Evolutionary conservation across 2,113 vertebrate genomes (phyloP), one percentile per base, ranked within the genome.

Genomic region (Strix aluco): DNA sequence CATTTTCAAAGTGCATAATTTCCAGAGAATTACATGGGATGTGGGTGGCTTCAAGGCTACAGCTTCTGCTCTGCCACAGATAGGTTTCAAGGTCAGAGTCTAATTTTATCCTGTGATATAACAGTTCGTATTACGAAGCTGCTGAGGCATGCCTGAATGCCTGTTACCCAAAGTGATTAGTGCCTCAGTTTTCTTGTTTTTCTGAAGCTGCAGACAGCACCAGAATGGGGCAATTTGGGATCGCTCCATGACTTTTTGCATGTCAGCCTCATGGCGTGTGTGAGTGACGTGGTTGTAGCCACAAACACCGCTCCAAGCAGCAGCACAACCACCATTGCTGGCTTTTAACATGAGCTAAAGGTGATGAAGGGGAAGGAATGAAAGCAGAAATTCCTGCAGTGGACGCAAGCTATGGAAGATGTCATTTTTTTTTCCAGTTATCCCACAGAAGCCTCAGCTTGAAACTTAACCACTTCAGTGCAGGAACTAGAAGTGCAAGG

Each of bases 1-100:
- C 30, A 6, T 89, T 92, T 93, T 81, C 90, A 84, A 94, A 95
- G 73, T 12, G 36, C 70, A 29, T 89, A 40, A 85, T 81, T 96
- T 85, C 81, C 62, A 4, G 17, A 81, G 74, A 97, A 92, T 94
- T 84, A 61, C 84, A 80, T 65, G 78, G 86, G 81, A 57, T 55
- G 92, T 55, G 94, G 81, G 84, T 86, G 90, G 88, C 77, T 94
- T 78, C 92, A 84, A 96, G 95, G 69, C 85, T 93, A 17, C 58
- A 84, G 73, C 87, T 93, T 57, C 81, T 46, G 55, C 80, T 91
- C 58, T 70, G 36, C 70, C 90, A 81, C 81, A 77, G 92, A 23
- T 26, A 81, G 77, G 44, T 82, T 91, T 94, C 94, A 96, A 89
- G 84, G 87, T 72, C 81, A 81, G 81, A 90, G 21, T 78, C 92